Evolutionary conservation across 2,113 vertebrate species (phyloP).

Genomic region (Lota lota): DNA sequence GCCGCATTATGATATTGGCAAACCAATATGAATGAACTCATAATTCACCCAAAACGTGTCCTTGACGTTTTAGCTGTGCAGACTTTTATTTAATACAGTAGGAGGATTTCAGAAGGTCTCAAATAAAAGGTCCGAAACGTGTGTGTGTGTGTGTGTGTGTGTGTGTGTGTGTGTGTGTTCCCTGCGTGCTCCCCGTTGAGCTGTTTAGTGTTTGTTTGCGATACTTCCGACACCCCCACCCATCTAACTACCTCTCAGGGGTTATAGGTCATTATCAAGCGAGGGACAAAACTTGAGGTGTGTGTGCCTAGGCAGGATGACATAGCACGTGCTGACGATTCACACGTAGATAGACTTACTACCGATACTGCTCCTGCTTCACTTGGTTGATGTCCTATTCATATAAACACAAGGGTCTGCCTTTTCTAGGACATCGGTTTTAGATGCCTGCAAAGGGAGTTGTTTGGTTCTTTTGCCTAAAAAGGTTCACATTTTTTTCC

Average conservation of each 20-base stretch:
- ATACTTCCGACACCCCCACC: slow-evolving; percentile 20
- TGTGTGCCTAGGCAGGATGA: slow-evolving; percentile 42
- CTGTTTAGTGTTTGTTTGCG: slow-evolving; percentile 69
- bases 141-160: neutral
- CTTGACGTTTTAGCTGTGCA: no score
- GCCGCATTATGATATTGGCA: no score
- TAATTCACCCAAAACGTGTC: no score
- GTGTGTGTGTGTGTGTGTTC: slow-evolving; percentile 31
- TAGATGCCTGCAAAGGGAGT: no score
- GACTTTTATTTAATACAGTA: no score
- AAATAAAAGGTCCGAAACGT: slow-evolving; percentile 32
- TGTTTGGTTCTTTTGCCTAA: no score
- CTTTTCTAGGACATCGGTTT: no score
- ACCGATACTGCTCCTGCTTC: no score
- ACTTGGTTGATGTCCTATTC: no score
- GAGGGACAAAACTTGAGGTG: slow-evolving; percentile 56
- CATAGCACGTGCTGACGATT: slow-evolving; percentile 11
- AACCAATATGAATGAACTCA: no score
- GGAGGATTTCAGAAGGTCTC: neutral
- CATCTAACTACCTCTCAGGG: slow-evolving; percentile 43
- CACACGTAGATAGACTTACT: slow-evolving; percentile 14
- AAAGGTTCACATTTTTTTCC: no score
- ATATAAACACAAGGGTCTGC: no score
- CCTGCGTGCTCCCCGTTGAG: slow-evolving; percentile 44
- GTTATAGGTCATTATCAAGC: slow-evolving; percentile 67